Evolutionary conservation across 2,113 vertebrate genomes (phyloP).

Genomic region (Dasyprocta punctata): DNA sequence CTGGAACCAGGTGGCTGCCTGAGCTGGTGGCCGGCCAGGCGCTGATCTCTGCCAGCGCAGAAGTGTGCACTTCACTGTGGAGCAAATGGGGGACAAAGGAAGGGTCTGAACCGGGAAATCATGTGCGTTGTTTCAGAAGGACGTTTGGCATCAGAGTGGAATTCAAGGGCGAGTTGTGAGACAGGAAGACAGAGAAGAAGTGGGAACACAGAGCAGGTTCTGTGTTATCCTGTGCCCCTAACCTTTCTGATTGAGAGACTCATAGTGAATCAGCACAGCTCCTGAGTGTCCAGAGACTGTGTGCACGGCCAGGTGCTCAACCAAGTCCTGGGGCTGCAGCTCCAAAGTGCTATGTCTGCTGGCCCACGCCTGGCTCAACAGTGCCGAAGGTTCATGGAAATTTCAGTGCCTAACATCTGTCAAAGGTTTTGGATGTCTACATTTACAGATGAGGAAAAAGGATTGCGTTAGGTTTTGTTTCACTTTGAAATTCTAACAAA

Average conservation of each 20-base stretch:
- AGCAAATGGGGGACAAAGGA: background rate
- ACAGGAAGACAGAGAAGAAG: background rate
- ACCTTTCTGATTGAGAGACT: background rate
- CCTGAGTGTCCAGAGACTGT: fast-evolving
- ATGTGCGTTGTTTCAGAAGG: background rate
- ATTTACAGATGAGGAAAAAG: background rate
- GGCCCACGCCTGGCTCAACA: background rate
- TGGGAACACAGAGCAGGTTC: background rate
- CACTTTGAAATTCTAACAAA: background rate
- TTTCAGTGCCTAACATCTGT: background rate
- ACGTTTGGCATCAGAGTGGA: background rate
- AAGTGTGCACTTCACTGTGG: background rate
- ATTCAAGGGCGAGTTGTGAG: background rate
- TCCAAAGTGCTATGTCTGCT: background rate
- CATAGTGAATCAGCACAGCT: fast-evolving
- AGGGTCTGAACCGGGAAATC: background rate
- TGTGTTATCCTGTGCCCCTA: background rate
- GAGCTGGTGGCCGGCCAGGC: background rate
- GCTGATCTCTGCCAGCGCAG: background rate
- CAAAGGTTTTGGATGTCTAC: background rate
- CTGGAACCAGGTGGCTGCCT: fast-evolving
- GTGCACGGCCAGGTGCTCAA: fast-evolving
- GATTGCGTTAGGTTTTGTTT: background rate
- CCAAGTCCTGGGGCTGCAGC: background rate
- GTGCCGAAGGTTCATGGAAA: background rate